Base-by-base conservation (phyloP, 2,888 invertebrate genomes). In the Malthinus flaveolus region DNA sequence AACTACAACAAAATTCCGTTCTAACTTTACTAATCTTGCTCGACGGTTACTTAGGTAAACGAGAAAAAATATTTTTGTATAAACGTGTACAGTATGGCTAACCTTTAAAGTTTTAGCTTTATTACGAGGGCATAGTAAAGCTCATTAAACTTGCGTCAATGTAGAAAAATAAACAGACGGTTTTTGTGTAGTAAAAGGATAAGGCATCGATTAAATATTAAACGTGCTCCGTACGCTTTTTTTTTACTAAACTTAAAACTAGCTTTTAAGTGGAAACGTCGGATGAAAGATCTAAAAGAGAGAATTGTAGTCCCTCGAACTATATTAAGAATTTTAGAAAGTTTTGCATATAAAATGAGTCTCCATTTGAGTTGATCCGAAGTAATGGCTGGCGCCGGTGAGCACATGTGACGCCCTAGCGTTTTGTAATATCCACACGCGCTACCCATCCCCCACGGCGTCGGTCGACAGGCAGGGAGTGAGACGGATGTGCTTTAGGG, bases 301-400 rank as follows among this genome's bases (percentile, higher is more conserved):
- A 23, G 23, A 56, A 51, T 50, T 47, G 47, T 51, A 42, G 44
- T 47, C 49, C 53, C 45, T 36, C 34, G 39, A 56, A 59, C 55
- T 59, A 51, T 56, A 59, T 59, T 56, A 56, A 57, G 57, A 57
- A 57, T 54, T 57, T 59, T 52, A 49, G 49, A 42, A 61, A 58
- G 55, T 61, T 61, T 69, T 61, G 68, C 68, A 69, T 70, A 63
- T 57, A 62, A 70, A 67, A 66, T 70, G 65, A 59, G 59, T 55
- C 54, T 59, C 59, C 59, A 59, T 59, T 59, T 63, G 62, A 64
- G 64, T 46, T 58, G 65, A 66, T 66, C 66, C 60, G 66, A 67
- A 71, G 70, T 73, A 73, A 75, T 74, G 74, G 74, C 72, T 72
- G 73, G 66, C 67, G 66, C 62, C 69, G 70, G 68, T 66, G 69